Percentiles rank a stretch among this genome's conserved stretches.
Conservation (phyloP, 2,113 vertebrate genomes). For the Microcebus lehilahytsara region DNA sequence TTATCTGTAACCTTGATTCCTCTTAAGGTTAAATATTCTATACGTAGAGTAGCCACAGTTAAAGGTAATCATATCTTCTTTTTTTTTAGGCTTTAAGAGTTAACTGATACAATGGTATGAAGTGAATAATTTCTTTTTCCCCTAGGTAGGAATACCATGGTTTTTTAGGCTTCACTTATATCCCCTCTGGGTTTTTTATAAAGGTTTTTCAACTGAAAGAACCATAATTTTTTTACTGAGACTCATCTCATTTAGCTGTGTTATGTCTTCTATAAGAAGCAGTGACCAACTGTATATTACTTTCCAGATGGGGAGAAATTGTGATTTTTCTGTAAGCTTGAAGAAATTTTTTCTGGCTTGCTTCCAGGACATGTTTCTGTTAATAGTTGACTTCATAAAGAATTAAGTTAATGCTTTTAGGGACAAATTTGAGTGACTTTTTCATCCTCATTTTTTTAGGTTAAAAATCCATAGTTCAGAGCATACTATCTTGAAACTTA, state of each 20-base stretch:
- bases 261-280: background rate
- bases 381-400: slow-evolving; percentile 19
- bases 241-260: background rate
- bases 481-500: background rate
- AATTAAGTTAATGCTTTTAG: background rate
- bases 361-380: background rate
- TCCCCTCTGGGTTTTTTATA: background rate
- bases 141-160: background rate
- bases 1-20: background rate
- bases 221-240: background rate
- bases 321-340: background rate
- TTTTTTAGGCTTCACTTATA: background rate
- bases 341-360: background rate
- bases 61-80: background rate
- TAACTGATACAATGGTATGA: background rate
- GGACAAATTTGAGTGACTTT: background rate
- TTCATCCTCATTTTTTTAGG: background rate
- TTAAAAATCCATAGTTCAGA: slow-evolving; percentile 18
- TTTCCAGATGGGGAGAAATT: background rate
- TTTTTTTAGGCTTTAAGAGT: background rate
- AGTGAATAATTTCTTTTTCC: background rate
- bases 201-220: background rate
- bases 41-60: background rate
- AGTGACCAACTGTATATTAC: background rate
- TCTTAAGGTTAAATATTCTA: slow-evolving; percentile 20